phyloP scores from a whole-genome alignment of 2,797 vertebrate species.

The Scolopax rusticola region DNA sequence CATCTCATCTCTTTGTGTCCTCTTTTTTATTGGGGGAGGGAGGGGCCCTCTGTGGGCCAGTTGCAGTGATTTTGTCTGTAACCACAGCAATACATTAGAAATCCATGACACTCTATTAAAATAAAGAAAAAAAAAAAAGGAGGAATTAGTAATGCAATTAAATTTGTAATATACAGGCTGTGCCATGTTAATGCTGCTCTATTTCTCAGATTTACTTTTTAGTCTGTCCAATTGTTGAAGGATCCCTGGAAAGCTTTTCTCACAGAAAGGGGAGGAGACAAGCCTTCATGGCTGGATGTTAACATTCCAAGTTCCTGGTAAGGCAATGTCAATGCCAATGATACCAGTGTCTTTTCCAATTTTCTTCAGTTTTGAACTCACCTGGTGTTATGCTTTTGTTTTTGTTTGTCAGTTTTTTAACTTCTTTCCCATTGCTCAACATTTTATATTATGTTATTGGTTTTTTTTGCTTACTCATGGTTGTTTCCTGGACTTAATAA shows the following conservation, averaged over 20 bases:
- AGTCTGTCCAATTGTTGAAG: neutral
- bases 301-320: neutral
- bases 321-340: fast-evolving
- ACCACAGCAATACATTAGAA: neutral
- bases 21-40: too few species aligned
- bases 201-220: neutral
- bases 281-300: neutral
- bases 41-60: too few species aligned
- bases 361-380: neutral
- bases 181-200: fast-evolving
- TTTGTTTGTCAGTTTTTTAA: neutral
- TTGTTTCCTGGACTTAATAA: neutral
- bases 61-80: too few species aligned
- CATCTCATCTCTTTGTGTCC: too few species aligned
- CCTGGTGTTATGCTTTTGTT: neutral
- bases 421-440: neutral
- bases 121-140: neutral
- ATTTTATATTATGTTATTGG: neutral
- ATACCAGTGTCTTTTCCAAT: neutral
- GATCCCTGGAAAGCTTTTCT: neutral
- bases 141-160: neutral
- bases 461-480: neutral
- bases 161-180: fast-evolving
- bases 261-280: neutral
- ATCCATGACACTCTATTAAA: neutral